Conservation (phyloP, 2,113 vertebrate genomes). For the Pandion haliaetus region DNA sequence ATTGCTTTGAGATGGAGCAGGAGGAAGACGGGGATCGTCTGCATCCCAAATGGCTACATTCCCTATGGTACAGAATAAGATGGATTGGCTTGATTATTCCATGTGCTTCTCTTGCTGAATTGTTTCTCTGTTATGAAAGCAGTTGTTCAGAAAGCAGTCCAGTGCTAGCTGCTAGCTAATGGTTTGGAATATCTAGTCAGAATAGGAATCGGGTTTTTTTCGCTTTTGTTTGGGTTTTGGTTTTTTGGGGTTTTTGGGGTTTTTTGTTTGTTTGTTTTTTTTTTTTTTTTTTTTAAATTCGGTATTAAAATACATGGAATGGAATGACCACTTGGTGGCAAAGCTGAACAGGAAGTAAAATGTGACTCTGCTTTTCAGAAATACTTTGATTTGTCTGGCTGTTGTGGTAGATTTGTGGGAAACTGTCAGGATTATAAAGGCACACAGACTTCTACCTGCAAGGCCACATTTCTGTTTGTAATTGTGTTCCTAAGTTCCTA, state of each 20-base stretch:
- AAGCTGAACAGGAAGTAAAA: slow-evolving; percentile 11
- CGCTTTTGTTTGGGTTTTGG: too few species aligned
- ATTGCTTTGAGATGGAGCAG: not conserved
- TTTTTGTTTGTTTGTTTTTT: too few species aligned
- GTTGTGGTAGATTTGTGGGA: not conserved
- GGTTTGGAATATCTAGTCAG: not conserved
- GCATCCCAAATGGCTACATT: not conserved
- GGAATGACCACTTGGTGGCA: slow-evolving; percentile 42
- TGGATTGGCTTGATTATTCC: not conserved
- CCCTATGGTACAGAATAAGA: not conserved
- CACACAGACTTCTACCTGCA: not conserved
- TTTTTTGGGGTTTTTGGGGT: too few species aligned
- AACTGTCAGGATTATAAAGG: not conserved
- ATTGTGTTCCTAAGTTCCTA: not conserved
- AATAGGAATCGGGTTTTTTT: not conserved
- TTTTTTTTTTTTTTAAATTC: not conserved
- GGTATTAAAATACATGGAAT: not conserved
- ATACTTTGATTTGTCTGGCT: not conserved
- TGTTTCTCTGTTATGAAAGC: not conserved
- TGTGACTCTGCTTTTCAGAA: not conserved
- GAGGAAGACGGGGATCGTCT: not conserved
- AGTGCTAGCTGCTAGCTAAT: not conserved
- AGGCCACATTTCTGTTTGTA: not conserved
- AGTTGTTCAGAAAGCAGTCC: not conserved
- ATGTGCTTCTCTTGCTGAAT: not conserved